Conservation (phyloP, 2,113 vertebrate genomes). For the Glareola pratincola region DNA sequence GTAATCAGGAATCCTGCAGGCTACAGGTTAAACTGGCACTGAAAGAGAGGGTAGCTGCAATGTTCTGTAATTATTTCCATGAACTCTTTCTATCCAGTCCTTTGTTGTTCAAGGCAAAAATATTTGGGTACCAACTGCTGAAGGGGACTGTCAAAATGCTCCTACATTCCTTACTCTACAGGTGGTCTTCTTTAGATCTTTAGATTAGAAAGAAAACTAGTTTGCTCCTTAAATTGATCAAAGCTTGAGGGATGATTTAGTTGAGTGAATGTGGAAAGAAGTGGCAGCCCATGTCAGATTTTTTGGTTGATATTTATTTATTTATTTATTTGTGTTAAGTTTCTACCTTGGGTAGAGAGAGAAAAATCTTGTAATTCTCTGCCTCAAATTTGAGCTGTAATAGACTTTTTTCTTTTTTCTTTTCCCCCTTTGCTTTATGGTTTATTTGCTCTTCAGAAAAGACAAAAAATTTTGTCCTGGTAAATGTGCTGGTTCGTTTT, state of each 20-base stretch:
- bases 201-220: not conserved
- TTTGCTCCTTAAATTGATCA: not conserved
- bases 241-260: not conserved
- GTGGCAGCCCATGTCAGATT: not conserved
- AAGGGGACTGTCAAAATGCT: not conserved
- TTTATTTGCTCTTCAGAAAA: not conserved
- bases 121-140: not conserved
- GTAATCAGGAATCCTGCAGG: not conserved
- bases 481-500: not conserved
- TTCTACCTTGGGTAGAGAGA: not conserved
- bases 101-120: not conserved
- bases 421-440: not conserved
- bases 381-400: not conserved
- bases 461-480: not conserved
- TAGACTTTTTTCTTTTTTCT: not conserved
- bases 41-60: not conserved
- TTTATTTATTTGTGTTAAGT: not conserved
- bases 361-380: not conserved
- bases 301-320: not conserved
- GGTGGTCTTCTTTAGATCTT: not conserved
- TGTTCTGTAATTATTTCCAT: not conserved
- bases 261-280: not conserved
- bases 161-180: not conserved
- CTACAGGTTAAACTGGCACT: not conserved
- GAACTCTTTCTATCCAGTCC: not conserved